phyloP scores from a whole-genome alignment of 2,888 invertebrate genomes.

The Caenorhabditis sp. region DNA sequence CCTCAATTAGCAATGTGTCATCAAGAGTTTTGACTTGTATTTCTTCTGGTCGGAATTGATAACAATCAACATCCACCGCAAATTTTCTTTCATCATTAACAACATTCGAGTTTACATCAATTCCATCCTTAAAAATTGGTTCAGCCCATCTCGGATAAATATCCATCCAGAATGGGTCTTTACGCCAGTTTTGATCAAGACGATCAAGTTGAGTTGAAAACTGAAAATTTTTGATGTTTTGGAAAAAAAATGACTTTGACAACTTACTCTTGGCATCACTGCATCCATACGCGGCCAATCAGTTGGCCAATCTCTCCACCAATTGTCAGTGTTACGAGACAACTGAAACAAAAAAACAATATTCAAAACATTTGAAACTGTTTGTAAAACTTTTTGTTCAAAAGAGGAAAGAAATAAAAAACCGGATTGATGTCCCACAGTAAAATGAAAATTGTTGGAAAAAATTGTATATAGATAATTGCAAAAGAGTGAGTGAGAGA shows the following conservation, averaged over 20 bases:
- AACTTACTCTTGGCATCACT: constrained; percentile 66
- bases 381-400: neutral
- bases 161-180: constrained; percentile 69
- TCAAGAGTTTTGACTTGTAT: constrained; percentile 69
- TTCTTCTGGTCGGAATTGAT: constrained; percentile 70
- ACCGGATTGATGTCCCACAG: neutral
- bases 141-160: constrained; percentile 69
- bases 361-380: neutral
- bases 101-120: constrained; percentile 64
- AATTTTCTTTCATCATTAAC: constrained; percentile 63
- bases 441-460: neutral
- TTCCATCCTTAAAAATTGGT: constrained; percentile 67
- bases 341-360: constrained; percentile 57
- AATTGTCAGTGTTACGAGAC: constrained; percentile 63
- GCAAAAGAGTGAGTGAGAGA: neutral
- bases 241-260: no score
- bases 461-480: neutral
- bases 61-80: constrained; percentile 68
- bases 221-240: constrained; percentile 43
- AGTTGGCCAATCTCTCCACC: constrained; percentile 69
- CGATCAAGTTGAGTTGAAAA: constrained; percentile 68
- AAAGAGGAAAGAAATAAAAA: neutral
- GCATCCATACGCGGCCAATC: constrained; percentile 69
- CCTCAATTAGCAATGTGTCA: constrained; percentile 68
- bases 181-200: constrained; percentile 67